A percentile compares a stretch with the other conserved stretches of the same genome.
Conservation (phyloP, 2,113 vertebrate species). For the Notechis scutatus region DNA sequence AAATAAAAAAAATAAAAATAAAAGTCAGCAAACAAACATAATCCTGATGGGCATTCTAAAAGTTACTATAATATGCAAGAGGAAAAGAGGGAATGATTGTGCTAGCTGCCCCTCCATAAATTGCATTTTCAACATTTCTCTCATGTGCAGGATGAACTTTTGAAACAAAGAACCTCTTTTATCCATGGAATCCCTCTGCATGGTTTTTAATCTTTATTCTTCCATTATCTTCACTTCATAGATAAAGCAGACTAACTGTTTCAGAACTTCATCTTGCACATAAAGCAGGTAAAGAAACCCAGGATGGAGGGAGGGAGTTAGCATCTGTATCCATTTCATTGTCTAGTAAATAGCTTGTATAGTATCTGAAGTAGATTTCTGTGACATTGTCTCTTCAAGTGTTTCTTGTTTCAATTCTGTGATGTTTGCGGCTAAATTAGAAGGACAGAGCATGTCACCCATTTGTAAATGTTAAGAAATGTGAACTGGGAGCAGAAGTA, state of each 20-base stretch:
- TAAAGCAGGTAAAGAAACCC: neutral
- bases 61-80: neutral
- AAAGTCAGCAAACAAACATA: constrained; percentile 60
- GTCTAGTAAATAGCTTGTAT: neutral
- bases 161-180: neutral
- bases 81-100: neutral
- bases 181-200: neutral
- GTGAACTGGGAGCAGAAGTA: neutral
- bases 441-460: neutral
- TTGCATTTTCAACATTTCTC: neutral
- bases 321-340: neutral
- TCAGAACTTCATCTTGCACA: neutral
- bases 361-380: neutral
- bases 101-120: neutral
- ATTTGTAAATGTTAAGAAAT: neutral
- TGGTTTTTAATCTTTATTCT: neutral
- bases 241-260: neutral
- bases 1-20: constrained; percentile 41
- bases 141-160: neutral
- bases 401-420: neutral
- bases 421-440: neutral
- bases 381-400: neutral
- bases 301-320: neutral
- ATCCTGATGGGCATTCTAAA: neutral
- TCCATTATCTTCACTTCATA: neutral